Evolutionary conservation across 1,140 invertebrate species (phyloP), one percentile per base, ranked within the genome.

Genomic region (Euura lappo): DNA sequence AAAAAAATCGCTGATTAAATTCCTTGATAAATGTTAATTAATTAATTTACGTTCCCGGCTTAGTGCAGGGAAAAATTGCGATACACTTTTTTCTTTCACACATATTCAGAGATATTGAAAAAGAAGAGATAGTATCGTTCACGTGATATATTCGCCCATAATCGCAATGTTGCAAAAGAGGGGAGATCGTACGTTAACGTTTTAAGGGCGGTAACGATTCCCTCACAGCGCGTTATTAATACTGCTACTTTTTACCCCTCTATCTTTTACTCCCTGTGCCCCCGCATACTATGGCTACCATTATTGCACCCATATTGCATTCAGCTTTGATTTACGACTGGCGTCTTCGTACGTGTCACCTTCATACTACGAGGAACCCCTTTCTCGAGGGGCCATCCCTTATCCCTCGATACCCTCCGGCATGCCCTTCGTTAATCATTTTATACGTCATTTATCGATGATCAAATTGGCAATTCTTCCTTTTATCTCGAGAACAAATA

Each of bases 271-370:
- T 28, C 28, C 28, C 28, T 28, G 28, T 28, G n/a, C n/a, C 28
- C 28, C 28, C 28, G 28, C 28, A 28, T 28, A 28, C 28, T 28
- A 28, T 28, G 28, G 28, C 51, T 8, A 8, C 51, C 51, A 60
- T 60, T 60, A 60, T 60, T 60, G 51, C 51, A 60, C 51, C 51
- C 51, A 60, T 60, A 60, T 60, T 60, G 51, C 51, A 60, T 60
- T n/a, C 51, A n/a, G 51, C 51, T 60, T 60, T 60, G 51, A 60
- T 60, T 60, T 60, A 60, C 51, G 51, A n/a, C 13, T n/a, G 51
- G 13, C 51, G 51, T n/a, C 51, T 28, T 28, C 51, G 13, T 28
- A 60, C 51, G 51, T 60, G 51, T 60, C 51, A 60, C 51, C 13
- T 60, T 60, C 8, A 8, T n/a, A n/a, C 51, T 60, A 60, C 13